Percentiles rank a stretch among this genome's conserved stretches.
Conservation (phyloP, 2,888 invertebrate genomes). For the Trachelus troglodyta region DNA sequence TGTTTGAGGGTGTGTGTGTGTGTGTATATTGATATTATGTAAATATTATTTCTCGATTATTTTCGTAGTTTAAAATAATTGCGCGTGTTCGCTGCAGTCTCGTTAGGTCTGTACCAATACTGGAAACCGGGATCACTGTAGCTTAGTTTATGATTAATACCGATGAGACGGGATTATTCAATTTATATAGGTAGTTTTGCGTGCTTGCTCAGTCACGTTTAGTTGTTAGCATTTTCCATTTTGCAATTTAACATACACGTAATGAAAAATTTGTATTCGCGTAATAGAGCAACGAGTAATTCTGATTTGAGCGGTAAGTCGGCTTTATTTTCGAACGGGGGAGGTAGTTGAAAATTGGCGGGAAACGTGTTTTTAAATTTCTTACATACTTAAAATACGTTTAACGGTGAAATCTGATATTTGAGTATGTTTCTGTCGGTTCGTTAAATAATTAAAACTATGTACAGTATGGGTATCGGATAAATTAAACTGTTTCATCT, state of each 20-base stretch:
- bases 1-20: no score
- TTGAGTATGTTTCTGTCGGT: background rate
- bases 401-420: background rate
- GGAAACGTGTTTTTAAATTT: background rate
- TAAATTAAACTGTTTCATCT: background rate
- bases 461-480: background rate
- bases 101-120: no score
- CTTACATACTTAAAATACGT: background rate
- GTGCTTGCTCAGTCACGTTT: background rate
- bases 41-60: no score
- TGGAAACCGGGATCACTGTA: no score
- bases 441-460: background rate
- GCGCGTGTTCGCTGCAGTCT: no score
- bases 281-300: background rate
- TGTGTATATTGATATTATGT: no score
- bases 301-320: background rate
- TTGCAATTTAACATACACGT: background rate
- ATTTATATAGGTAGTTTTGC: background rate
- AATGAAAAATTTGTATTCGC: background rate
- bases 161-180: background rate
- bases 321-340: background rate
- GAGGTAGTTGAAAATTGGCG: background rate
- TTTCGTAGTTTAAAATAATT: no score
- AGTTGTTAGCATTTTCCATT: background rate
- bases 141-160: background rate